Evolutionary conservation across 2,888 invertebrate genomes (phyloP).

Genomic region (Shargacucullia verbasci): DNA sequence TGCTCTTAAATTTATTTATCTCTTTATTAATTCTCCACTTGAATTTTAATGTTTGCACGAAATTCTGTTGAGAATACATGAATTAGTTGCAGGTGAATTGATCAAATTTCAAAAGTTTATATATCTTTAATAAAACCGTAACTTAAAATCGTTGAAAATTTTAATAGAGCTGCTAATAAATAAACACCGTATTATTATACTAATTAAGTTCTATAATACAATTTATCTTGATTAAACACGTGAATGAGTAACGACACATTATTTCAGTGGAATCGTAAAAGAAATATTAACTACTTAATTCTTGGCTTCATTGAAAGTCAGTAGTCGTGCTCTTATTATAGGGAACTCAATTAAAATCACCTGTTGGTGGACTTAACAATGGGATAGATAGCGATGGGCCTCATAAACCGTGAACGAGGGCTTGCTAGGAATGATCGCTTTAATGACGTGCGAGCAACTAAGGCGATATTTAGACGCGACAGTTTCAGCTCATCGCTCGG

Average conservation of each 20-base stretch:
- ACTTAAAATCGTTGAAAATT: not conserved
- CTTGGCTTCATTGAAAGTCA: slow-evolving; percentile 53
- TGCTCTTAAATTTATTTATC: slow-evolving; percentile 88
- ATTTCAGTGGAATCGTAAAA: slow-evolving; percentile 28
- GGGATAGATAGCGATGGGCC: slow-evolving; percentile 67
- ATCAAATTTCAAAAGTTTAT: slow-evolving; percentile 30
- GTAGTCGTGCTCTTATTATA: slow-evolving; percentile 53
- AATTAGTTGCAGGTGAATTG: slow-evolving; percentile 43
- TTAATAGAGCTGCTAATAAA: slow-evolving; percentile 5
- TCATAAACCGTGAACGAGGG: slow-evolving; percentile 68
- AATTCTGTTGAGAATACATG: slow-evolving; percentile 58
- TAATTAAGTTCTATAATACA: slow-evolving; percentile 5
- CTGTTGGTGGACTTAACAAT: slow-evolving; percentile 70
- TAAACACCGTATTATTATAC: not conserved
- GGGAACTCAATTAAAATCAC: slow-evolving; percentile 77
- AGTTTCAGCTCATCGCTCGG: slow-evolving; percentile 12
- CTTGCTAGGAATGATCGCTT: slow-evolving; percentile 72
- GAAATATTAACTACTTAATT: slow-evolving; percentile 58
- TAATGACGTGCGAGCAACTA: slow-evolving; percentile 74
- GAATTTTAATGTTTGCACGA: slow-evolving; percentile 82
- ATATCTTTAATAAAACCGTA: slow-evolving; percentile 2
- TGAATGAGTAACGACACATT: slow-evolving; percentile 9
- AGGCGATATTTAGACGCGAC: slow-evolving; percentile 30
- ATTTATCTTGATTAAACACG: slow-evolving; percentile 15
- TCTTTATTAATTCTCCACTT: slow-evolving; percentile 88